Percentiles rank a stretch among this genome's conserved stretches.
Evolutionary conservation across 2,113 vertebrate species (phyloP).

Genomic region (Lepus americanus): DNA sequence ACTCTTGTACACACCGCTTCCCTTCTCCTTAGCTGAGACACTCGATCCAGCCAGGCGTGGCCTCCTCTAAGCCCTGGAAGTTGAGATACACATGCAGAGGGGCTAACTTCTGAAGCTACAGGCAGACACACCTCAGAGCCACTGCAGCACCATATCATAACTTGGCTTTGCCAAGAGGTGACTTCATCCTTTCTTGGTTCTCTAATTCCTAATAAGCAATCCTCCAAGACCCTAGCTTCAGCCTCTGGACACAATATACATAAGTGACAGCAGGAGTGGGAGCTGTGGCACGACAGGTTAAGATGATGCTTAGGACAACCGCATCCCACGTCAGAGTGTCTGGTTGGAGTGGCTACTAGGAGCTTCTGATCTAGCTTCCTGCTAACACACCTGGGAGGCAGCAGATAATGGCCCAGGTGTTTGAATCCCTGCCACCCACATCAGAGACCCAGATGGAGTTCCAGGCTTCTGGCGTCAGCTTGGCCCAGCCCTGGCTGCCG

Average conservation of each 20-base stretch:
- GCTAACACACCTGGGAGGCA: too few relatives aligned
- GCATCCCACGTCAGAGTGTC: too few relatives aligned
- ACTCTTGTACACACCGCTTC: constrained; percentile 60
- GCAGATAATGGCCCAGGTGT: too few relatives aligned
- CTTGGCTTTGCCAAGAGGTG: constrained; percentile 48
- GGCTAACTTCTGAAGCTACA: constrained; percentile 64
- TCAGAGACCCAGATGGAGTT: too few relatives aligned
- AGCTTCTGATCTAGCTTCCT: too few relatives aligned
- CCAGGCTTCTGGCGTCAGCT: too few relatives aligned
- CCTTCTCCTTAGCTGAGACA: constrained; percentile 69
- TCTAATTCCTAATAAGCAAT: constrained; percentile 45
- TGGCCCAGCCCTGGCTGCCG: too few relatives aligned
- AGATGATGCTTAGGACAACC: too few relatives aligned
- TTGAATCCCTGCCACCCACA: too few relatives aligned
- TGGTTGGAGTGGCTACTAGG: too few relatives aligned
- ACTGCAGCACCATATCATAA: not conserved
- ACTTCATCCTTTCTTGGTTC: constrained; percentile 45
- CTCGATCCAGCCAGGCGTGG: constrained; percentile 55
- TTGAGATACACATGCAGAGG: constrained; percentile 65
- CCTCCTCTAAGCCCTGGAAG: constrained; percentile 68
- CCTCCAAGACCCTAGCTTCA: not conserved
- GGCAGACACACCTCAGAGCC: not conserved
- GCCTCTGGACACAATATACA: not conserved
- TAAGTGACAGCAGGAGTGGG: not conserved
- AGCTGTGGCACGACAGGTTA: not conserved